Base-by-base conservation (phyloP, 2,113 vertebrate genomes). In the Meleagris gallopavo region DNA sequence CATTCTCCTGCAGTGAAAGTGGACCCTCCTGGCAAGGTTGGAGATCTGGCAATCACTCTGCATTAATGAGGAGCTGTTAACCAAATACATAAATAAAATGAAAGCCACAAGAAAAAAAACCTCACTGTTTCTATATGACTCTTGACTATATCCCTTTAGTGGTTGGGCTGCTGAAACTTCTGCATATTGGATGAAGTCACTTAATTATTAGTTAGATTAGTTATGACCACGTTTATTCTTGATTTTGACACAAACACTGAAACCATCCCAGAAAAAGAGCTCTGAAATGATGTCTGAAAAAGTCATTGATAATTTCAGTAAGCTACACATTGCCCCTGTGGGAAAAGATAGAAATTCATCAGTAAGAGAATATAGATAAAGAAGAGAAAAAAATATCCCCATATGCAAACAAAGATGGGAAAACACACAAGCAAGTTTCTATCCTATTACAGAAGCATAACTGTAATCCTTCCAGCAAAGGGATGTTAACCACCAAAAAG, bases 401-500 rank as follows among this genome's bases (percentile, higher is more conserved):
- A 29, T 50, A 13, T 57, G n/a, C 46, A 78, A 86, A 86, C 24
- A 92, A 95, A 86, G 83, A 72, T 21, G 41, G 57, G 34, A 94
- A 93, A 95, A 86, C 43, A 54, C 34, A 36, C 38, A 77, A 61
- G 60, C 76, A 88, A 66, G 27, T 93, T 90, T 95, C 67, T 94
- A 10, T 86, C 25, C 65, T 86, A 7, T 91, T 89, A 52, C 27
- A 80, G 85, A 74, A 67, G 16, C 57, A 81, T 84, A 83, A 86
- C 36, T 77, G 25, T 83, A 95, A 77, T 92, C 80, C 43, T 83
- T 87, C 64, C 55, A 78, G 65, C 25, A 69, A 91, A 90, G 50
- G 80, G 58, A 86, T 86, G 86, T 84, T 86, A 95, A 78, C 93
- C 80, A 89, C 80, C 73, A 43, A 92, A 92, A 70, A 92, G 79